Conservation (phyloP, 2,113 vertebrate species). For the Motacilla tschutschensis region DNA sequence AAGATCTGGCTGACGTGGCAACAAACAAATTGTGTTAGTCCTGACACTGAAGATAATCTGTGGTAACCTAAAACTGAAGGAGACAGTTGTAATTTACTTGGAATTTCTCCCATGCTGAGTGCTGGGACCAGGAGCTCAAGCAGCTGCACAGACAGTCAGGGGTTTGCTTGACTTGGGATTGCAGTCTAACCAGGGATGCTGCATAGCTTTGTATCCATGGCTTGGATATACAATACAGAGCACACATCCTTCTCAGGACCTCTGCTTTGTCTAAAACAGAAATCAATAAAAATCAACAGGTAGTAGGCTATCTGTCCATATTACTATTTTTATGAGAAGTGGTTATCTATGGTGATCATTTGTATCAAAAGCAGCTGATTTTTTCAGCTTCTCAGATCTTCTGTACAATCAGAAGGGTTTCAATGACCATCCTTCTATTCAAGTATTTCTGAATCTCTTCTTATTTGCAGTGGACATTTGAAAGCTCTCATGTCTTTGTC, state of each 20-base stretch:
- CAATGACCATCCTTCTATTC: not conserved
- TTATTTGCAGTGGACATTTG: not conserved
- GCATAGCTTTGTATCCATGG: not conserved
- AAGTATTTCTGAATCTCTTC: not conserved
- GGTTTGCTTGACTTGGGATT: not conserved
- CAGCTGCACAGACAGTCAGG: not conserved
- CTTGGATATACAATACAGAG: not conserved
- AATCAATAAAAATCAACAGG: not conserved
- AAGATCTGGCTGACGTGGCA: constrained; percentile 77
- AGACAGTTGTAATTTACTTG: not conserved
- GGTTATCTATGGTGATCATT: not conserved
- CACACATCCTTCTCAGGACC: not conserved
- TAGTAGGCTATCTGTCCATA: not conserved
- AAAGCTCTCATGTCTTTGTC: not conserved
- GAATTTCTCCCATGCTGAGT: not conserved
- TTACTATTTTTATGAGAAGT: not conserved
- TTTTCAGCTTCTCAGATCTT: not conserved
- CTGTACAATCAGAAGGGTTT: not conserved
- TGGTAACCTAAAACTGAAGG: not conserved
- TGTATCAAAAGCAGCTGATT: not conserved
- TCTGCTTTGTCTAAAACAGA: not conserved
- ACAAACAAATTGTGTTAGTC: not conserved
- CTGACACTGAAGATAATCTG: not conserved
- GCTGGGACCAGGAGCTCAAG: not conserved
- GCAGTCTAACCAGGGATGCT: not conserved